Evolutionary conservation across 2,797 vertebrate species (phyloP).

Genomic region (Pangasius djambal): DNA sequence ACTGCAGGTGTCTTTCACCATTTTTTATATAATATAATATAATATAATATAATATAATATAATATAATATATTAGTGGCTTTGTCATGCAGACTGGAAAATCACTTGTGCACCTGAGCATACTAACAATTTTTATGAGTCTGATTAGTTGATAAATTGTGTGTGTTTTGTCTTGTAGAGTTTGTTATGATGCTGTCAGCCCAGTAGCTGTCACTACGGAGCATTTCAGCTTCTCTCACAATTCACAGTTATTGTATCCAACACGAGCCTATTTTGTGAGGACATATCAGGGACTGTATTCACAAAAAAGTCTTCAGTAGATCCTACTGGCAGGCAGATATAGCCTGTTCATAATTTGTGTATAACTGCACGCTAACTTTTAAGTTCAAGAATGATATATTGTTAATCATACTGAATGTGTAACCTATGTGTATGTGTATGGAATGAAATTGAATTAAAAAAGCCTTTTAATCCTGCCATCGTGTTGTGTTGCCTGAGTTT

Average conservation of each 20-base stretch:
- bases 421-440: background rate
- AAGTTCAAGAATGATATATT: background rate
- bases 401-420: background rate
- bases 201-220: slow-evolving; percentile 15
- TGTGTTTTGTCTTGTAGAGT: slow-evolving; percentile 44
- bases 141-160: background rate
- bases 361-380: background rate
- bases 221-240: background rate
- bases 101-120: background rate
- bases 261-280: background rate
- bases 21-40: background rate
- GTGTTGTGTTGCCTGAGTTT: background rate
- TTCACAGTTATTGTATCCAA: background rate
- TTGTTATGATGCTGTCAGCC: slow-evolving; percentile 57
- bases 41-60: background rate
- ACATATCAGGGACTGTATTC: background rate
- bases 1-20: background rate
- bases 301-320: background rate
- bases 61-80: background rate
- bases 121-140: background rate
- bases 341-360: background rate
- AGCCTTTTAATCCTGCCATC: background rate
- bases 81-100: background rate
- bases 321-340: background rate
- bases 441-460: background rate